These are phyloP conservation scores for Therioaphis trifolii DNA, from an alignment of 2,888 invertebrate genomes.

Conservation along the genomic window DNA sequence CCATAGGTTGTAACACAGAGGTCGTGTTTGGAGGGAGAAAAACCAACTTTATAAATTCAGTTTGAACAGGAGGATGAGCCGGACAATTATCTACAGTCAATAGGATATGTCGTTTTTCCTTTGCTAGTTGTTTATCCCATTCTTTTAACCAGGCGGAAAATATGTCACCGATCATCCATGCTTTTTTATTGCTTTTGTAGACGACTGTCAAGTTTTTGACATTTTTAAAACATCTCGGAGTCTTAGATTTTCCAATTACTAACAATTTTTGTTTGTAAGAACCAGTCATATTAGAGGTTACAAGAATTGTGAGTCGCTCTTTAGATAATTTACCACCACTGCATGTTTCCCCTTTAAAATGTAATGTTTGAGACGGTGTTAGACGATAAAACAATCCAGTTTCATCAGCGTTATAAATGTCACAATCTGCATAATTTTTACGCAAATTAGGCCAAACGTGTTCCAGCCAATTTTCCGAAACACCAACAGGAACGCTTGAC, in stretches of 20 bases:
- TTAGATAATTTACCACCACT: conserved; percentile 8
- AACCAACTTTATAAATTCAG: neutral
- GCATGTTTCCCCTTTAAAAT: conserved; percentile 6
- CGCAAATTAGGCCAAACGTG: conserved; percentile 23
- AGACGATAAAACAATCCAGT: conserved; percentile 27
- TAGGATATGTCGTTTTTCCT: too few species aligned
- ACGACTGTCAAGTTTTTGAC: too few species aligned
- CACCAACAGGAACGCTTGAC: too few species aligned
- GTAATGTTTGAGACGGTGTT: conserved; percentile 33
- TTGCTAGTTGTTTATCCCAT: too few species aligned
- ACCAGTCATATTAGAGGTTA: neutral
- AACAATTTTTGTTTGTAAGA: too few species aligned
- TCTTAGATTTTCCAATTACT: too few species aligned
- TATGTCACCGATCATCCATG: too few species aligned
- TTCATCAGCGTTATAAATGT: conserved; percentile 41
- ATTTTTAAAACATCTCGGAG: too few species aligned
- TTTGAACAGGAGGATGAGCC: too few species aligned
- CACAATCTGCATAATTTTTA: conserved; percentile 16
- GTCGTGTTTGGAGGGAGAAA: conserved; percentile 4
- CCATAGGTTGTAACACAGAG: neutral
- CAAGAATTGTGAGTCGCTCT: neutral
- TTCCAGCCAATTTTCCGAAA: conserved; percentile 31
- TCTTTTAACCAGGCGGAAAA: too few species aligned
- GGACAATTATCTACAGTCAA: too few species aligned
- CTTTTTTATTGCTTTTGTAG: too few species aligned